Base-by-base conservation (phyloP, 2,797 vertebrate genomes). In the Rousettus madagascariensis region DNA sequence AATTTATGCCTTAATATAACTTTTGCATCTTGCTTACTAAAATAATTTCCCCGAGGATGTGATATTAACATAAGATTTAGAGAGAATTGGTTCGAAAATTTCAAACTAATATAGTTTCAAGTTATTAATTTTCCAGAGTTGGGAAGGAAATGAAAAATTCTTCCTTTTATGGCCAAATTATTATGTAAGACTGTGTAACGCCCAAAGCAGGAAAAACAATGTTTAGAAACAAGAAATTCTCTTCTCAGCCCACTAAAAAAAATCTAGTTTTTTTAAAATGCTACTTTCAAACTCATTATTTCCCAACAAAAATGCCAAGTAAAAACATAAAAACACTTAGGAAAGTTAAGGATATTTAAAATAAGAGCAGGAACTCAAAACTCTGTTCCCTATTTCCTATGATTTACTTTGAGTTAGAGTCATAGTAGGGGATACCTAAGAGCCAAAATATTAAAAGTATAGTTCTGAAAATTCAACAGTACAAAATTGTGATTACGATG, bases 391-490 rank as follows among this genome's bases (percentile, higher is more conserved):
- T 36, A 83, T 24, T 86, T 72, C 43, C 53, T 92, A 59, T 24
- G 15, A 20, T 65, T 20, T 78, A n/a, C 57, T 51, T 5, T 61
- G 6, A 93, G 33, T 87, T 80, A 77, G 41, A 41, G 77, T 12
- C 36, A 3, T 33, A 78, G 74, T 3, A 83, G 12, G 71, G 13
- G 3, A 66, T 41, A 12, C 24, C 20, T 82, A 93, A 84, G 6
- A 51, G 22, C 19, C 66, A 59, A 43, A 22, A 63, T 28, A 79
- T 20, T 79, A 84, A 59, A 46, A 53, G 28, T 46, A 26, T 51
- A 91, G n/a, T 49, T 89, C n/a, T 84, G 3, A 93, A 94, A 97
- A 94, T 66, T 74, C 66, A 96, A 43, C 36, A 80, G 46, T 46
- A 86, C 13, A 84, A 38, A 94, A 90, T 24, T 82, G 13, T 51